Evolutionary conservation across 2,113 vertebrate species (phyloP).

Genomic region (Collichthys lucidus): DNA sequence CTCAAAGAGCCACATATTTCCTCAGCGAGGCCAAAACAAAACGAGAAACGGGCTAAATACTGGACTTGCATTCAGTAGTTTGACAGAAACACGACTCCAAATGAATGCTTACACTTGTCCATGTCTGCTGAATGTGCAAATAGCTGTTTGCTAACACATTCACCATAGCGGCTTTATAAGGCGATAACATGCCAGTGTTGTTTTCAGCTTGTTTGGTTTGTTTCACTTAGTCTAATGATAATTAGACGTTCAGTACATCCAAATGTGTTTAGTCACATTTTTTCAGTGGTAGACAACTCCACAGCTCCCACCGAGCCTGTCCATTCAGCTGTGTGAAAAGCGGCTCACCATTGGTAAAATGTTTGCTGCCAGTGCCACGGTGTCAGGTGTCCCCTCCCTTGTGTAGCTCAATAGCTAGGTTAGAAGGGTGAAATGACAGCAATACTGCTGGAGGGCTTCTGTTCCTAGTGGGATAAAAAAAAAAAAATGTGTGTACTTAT

Average conservation of each 20-base stretch:
- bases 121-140: not conserved
- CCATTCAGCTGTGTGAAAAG: not conserved
- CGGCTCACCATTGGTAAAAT: not conserved
- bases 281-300: not conserved
- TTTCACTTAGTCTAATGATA: not conserved
- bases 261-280: not conserved
- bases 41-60: not conserved
- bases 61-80: not conserved
- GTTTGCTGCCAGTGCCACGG: not conserved
- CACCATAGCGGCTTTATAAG: not conserved
- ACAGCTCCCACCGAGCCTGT: not conserved
- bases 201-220: not conserved
- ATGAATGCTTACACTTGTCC: not conserved
- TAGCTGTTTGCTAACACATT: not conserved
- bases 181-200: not conserved
- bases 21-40: not conserved
- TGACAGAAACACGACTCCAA: not conserved
- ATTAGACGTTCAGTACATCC: not conserved
- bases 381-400: conserved; percentile 1
- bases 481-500: not conserved
- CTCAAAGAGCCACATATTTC: not conserved
- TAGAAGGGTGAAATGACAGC: conserved; percentile 4
- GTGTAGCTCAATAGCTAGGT: not conserved
- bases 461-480: not conserved
- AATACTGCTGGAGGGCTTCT: conserved; percentile 5